A percentile compares a stretch with the other conserved stretches of the same genome.
These are phyloP conservation scores for Eupristina koningsbergeri DNA, from an alignment of 1,140 invertebrate species.

Conservation along the genomic window DNA sequence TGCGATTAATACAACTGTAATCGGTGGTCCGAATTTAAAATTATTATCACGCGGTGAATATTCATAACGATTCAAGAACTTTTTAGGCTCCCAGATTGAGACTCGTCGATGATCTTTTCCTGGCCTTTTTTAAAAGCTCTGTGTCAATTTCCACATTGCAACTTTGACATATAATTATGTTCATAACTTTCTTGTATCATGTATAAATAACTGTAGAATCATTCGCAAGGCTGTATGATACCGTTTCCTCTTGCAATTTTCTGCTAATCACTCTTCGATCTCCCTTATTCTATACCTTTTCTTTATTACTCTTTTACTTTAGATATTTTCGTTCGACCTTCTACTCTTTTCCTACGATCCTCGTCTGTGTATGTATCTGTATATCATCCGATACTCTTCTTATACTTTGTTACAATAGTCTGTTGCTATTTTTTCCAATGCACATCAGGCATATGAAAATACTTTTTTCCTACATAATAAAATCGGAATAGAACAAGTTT, in stretches of 20 bases:
- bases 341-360: too few species aligned
- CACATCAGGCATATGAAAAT: background rate
- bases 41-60: too few species aligned
- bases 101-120: too few species aligned
- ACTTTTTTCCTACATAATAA: background rate
- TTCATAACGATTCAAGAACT: too few species aligned
- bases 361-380: too few species aligned
- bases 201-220: constrained; percentile 48
- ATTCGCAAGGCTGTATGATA: background rate
- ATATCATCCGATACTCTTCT: background rate
- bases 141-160: too few species aligned
- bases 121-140: too few species aligned
- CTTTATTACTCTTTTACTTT: background rate
- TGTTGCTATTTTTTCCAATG: background rate
- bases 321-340: background rate
- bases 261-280: constrained; percentile 10
- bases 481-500: background rate
- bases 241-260: constrained; percentile 43
- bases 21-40: too few species aligned
- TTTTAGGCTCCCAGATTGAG: too few species aligned
- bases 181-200: too few species aligned
- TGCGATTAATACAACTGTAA: too few species aligned
- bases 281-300: background rate
- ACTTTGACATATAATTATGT: too few species aligned
- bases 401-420: background rate